Evolutionary conservation across 2,113 vertebrate species (phyloP), one percentile per base, ranked within the genome.

Genomic region (Chrysochloris asiatica): DNA sequence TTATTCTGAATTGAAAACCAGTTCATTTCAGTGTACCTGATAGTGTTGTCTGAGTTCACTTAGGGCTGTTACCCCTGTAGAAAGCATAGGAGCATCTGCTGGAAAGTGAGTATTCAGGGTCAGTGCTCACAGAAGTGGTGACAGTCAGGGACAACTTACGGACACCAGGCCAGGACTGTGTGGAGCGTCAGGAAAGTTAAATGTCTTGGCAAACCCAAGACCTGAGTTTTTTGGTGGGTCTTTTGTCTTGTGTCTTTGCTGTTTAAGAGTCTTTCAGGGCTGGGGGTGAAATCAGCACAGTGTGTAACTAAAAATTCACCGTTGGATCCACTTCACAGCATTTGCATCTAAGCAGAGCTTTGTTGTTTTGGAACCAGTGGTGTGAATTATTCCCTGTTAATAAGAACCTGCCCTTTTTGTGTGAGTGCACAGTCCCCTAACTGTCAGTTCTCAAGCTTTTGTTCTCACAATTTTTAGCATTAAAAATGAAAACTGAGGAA

Each of bases 311-410:
- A 78, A 88, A 92, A 79, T 78, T 88, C 45, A 88, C 12, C 50
- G 52, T 61, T 91, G 83, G 36, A 50, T 87, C 67, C 3, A 50
- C 19, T 88, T 86, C 54, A 85, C 50, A 91, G 67, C 19, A 16
- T 76, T 28, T 50, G 88, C 61, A 4, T 26, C 33, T 93, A 33
- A 87, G 26, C 30, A 81, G 77, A 85, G 36, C 59, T 95, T 71
- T 91, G 75, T 71, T 87, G 2, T 94, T 92, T 96, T 87, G 67
- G 50, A 92, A 63, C 72, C 5, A n/a, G 36, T 77, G 76, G 67
- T 96, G 78, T 95, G 54, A 96, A 89, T 95, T 92, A 94, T 92
- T 96, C 94, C 36, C 45, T 92, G 82, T 91, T 89, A 89, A 50
- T 92, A 89, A 72, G 86, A 89, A 65, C 83, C 79, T 89, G 67